These are phyloP conservation scores for Actinostola sp. DNA, from an alignment of 92 coral and sea anemone genomes.

Conservation along the genomic window DNA sequence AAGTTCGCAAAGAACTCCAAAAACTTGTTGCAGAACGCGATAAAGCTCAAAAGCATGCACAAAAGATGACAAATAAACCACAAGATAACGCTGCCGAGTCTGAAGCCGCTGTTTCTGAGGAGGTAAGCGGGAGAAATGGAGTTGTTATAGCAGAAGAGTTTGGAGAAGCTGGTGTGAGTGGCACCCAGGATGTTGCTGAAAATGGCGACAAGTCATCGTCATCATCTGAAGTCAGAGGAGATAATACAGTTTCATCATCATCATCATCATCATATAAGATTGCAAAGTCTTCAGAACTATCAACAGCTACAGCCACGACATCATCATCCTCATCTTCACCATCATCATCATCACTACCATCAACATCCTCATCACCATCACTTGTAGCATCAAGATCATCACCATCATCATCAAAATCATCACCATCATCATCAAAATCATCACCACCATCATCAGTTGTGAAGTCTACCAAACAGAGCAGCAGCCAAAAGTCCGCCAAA, in stretches of 20 bases:
- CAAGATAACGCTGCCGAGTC: not conserved
- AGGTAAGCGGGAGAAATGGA: conserved; percentile 3
- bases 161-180: not conserved
- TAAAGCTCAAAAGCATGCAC: conserved; percentile 28
- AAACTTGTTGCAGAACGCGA: conserved; percentile 63
- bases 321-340: conserved; percentile 10
- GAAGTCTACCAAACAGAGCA: not conserved
- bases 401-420: conserved; percentile 1
- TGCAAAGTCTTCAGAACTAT: not conserved
- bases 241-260: not conserved
- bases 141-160: conserved; percentile 20
- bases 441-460: conserved; percentile 1
- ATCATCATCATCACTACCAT: conserved; percentile 8
- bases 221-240: not conserved
- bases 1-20: conserved; percentile 69
- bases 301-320: not conserved
- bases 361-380: conserved; percentile 9
- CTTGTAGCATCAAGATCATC: not conserved
- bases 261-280: not conserved
- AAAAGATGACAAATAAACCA: conserved; percentile 44
- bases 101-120: conserved; percentile 27
- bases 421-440: conserved; percentile 12
- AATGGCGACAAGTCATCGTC: not conserved
- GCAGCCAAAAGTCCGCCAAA: not conserved
- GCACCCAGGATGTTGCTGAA: not conserved